phyloP scores from a whole-genome alignment of 2,888 invertebrate genomes.

The Harpalus rufipes region DNA sequence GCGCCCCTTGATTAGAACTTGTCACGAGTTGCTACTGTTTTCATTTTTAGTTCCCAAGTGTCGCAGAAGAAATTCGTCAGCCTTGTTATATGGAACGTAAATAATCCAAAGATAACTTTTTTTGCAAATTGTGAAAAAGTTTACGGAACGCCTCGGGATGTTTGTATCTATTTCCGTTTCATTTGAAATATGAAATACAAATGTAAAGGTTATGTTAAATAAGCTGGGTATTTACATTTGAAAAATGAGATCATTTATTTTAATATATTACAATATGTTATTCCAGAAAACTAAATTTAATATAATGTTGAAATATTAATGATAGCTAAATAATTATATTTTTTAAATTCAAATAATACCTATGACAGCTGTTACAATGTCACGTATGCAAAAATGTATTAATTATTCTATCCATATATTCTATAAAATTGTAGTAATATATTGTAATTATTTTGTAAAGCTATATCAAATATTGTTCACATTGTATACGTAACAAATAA shows the following conservation, averaged over 20 bases:
- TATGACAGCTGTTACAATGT: too few relatives aligned
- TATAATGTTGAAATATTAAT: too few relatives aligned
- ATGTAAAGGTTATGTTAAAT: neutral
- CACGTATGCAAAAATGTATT: too few relatives aligned
- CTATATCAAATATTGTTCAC: too few relatives aligned
- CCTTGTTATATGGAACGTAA: constrained; percentile 40
- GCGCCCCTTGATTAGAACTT: neutral
- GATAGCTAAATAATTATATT: too few relatives aligned
- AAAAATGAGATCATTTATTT: neutral
- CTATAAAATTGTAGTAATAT: too few relatives aligned
- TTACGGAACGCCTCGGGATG: constrained; percentile 20
- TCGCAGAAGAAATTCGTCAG: neutral
- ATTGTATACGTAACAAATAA: too few relatives aligned
- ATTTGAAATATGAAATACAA: constrained; percentile 21
- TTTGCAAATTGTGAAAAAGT: constrained; percentile 36
- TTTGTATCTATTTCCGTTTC: constrained; percentile 35
- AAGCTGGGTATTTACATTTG: neutral
- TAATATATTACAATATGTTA: too few relatives aligned
- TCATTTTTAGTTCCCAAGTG: neutral
- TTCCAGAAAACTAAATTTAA: too few relatives aligned
- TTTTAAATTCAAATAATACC: too few relatives aligned
- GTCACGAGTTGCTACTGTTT: neutral
- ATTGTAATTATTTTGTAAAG: too few relatives aligned
- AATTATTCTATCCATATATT: too few relatives aligned
- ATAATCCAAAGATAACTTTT: constrained; percentile 43